Evolutionary conservation across 2,113 vertebrate genomes (phyloP).

Genomic region (Solea solea): DNA sequence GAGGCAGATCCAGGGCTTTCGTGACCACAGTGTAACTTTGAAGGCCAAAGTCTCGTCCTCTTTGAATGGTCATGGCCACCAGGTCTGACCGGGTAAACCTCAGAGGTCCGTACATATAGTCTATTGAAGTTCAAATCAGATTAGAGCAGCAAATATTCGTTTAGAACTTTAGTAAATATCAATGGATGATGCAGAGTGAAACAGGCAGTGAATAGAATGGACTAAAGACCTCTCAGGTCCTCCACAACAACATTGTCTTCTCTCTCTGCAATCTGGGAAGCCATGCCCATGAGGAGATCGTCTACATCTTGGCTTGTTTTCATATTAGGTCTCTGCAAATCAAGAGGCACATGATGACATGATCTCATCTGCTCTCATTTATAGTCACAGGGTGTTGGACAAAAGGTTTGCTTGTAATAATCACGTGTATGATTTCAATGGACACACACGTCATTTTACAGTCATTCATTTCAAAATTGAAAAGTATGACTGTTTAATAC

Average conservation of each 20-base stretch:
- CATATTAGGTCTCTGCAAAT: constrained; percentile 78
- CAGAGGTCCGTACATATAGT: constrained; percentile 93
- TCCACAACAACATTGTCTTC: constrained; percentile 91
- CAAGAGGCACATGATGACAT: not conserved
- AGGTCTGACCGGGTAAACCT: constrained; percentile 88
- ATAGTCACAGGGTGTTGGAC: not conserved
- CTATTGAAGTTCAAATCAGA: constrained; percentile 68
- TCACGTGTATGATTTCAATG: too few relatives aligned
- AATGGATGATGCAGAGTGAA: not conserved
- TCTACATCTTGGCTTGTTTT: constrained; percentile 79
- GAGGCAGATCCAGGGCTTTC: constrained; percentile 76
- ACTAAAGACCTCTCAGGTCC: constrained; percentile 88
- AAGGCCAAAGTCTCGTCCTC: constrained; percentile 90
- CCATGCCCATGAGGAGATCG: constrained; percentile 92
- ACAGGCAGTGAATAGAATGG: not conserved
- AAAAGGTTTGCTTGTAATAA: not conserved
- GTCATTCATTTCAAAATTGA: not conserved
- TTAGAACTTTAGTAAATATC: not conserved
- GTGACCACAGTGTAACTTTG: constrained; percentile 85
- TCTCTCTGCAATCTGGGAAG: constrained; percentile 91
- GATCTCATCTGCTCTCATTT: not conserved
- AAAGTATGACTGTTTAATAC: constrained; percentile 65
- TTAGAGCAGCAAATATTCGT: not conserved
- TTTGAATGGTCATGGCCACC: constrained; percentile 88
- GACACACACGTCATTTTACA: not conserved